Evolutionary conservation across 2,888 invertebrate species (phyloP).

Genomic region (Ennomos quercinarius): DNA sequence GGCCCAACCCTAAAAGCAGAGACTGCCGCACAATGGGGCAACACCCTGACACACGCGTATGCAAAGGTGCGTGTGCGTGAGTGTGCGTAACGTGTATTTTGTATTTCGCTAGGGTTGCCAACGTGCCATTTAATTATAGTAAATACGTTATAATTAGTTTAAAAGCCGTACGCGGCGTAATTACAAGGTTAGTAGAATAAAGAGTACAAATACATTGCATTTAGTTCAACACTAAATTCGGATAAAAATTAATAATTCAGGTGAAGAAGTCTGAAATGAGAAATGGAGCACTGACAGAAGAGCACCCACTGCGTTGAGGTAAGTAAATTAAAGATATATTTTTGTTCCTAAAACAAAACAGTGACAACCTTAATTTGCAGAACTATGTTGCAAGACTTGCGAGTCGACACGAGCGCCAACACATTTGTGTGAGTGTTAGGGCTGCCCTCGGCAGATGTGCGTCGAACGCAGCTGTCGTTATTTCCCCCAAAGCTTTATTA

Average conservation of each 20-base stretch:
- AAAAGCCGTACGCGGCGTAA: no score
- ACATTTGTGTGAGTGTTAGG: conserved; percentile 57
- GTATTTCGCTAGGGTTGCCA: conserved; percentile 13
- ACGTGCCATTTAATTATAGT: not conserved
- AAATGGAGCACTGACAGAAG: no score
- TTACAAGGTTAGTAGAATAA: no score
- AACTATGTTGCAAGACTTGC: not conserved
- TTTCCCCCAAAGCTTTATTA: conserved; percentile 65
- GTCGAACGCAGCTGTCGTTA: conserved; percentile 75
- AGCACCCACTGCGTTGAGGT: no score
- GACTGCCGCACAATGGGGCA: conserved; percentile 64
- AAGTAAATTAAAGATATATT: not conserved
- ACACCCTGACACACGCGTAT: conserved; percentile 59
- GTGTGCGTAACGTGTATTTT: conserved; percentile 43
- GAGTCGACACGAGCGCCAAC: conserved; percentile 19
- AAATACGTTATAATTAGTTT: not conserved
- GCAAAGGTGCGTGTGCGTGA: conserved; percentile 38
- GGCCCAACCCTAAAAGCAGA: conserved; percentile 58
- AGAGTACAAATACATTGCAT: no score
- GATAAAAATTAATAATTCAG: no score
- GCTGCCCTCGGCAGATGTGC: conserved; percentile 71
- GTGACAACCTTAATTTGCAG: conserved; percentile 10
- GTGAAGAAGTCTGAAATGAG: no score
- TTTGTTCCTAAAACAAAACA: conserved; percentile 6
- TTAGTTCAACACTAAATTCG: no score